Conservation (phyloP, 2,113 vertebrate species). For the Hystrix brachyura region DNA sequence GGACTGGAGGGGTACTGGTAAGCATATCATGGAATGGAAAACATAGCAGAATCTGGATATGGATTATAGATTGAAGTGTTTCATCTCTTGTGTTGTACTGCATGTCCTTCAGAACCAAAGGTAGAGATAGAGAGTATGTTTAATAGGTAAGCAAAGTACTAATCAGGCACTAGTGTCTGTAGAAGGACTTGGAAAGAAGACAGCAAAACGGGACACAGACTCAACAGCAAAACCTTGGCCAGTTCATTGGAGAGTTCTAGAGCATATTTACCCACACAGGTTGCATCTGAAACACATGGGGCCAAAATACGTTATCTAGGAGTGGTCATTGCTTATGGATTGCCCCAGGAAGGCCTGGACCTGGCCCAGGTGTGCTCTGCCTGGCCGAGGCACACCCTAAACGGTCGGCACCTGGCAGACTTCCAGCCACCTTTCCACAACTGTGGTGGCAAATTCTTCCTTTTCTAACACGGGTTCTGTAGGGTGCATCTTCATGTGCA, state of each 20-base stretch:
- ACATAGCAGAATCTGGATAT: background rate
- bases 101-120: background rate
- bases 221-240: background rate
- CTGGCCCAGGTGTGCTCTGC: background rate
- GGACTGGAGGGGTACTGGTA: background rate
- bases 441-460: background rate
- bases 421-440: too few relatives aligned
- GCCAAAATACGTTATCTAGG: background rate
- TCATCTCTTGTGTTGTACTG: background rate
- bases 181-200: background rate
- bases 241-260: background rate
- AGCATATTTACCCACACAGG: fast-evolving
- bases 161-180: background rate
- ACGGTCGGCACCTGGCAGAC: too few relatives aligned
- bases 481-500: too few relatives aligned
- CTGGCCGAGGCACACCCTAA: background rate
- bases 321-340: background rate
- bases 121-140: background rate
- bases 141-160: background rate
- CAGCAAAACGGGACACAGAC: background rate
- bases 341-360: fast-evolving
- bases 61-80: background rate
- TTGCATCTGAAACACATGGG: background rate
- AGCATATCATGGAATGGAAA: background rate
- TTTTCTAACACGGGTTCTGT: fast-evolving